Conservation (phyloP, 2,797 vertebrate species). For the Malacoraja senta region DNA sequence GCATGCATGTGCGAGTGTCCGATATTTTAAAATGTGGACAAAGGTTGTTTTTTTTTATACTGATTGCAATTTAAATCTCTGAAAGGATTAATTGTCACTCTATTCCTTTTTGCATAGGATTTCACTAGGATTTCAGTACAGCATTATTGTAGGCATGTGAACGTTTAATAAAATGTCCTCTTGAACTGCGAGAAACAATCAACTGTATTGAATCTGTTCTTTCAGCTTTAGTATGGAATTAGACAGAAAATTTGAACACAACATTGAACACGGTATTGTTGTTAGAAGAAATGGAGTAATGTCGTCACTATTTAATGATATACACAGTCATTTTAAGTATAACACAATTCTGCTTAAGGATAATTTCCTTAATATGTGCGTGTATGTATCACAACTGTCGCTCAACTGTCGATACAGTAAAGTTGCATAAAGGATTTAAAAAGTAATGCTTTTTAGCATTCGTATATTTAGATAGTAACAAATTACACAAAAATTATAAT, state of each 20-base stretch:
- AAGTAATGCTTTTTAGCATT: background rate
- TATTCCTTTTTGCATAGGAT: background rate
- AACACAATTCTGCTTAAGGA: constrained; percentile 5
- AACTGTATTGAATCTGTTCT: background rate
- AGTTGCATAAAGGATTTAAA: background rate
- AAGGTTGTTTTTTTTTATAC: background rate
- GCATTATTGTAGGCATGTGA: background rate
- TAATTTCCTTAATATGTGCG: background rate
- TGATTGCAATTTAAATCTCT: background rate
- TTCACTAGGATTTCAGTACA: background rate
- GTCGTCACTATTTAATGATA: background rate
- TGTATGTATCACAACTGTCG: background rate
- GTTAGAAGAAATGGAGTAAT: background rate
- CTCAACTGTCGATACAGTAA: too few species aligned
- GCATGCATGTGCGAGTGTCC: too few species aligned
- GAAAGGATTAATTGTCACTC: background rate
- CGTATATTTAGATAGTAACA: background rate
- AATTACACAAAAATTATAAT: background rate
- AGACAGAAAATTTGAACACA: background rate
- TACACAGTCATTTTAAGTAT: background rate
- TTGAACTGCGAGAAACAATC: background rate
- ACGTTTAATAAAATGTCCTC: constrained; percentile 11
- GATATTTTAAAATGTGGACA: background rate
- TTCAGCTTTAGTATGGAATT: background rate
- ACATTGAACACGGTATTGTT: background rate